A percentile compares a stretch with the other conserved stretches of the same genome.
Evolutionary conservation across 1,140 invertebrate genomes (phyloP).

Genomic region (Sitobion miscanthi): DNA sequence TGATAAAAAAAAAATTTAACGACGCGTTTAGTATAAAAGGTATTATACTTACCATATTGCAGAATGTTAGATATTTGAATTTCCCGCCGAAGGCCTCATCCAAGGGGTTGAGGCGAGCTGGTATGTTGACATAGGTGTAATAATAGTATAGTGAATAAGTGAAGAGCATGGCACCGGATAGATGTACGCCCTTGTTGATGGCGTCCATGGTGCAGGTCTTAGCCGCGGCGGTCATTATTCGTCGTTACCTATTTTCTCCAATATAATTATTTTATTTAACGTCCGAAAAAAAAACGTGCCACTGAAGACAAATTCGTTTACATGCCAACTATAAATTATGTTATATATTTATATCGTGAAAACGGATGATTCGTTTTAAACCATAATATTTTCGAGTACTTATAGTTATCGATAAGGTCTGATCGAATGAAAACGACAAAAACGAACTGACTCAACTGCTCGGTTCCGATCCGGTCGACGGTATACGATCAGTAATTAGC

Average conservation of each 20-base stretch:
- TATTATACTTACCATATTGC: conserved; percentile 76
- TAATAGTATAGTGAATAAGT: conserved; percentile 67
- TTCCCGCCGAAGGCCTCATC: conserved; percentile 71
- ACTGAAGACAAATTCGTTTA: not conserved
- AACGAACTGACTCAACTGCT: no score
- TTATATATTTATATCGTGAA: not conserved
- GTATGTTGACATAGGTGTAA: conserved; percentile 70
- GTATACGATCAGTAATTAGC: not conserved
- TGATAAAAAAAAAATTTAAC: not conserved
- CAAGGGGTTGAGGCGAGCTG: conserved; percentile 64
- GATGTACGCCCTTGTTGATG: conserved; percentile 65
- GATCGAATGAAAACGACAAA: no score
- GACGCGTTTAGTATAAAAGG: conserved; percentile 18
- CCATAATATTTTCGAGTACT: no score
- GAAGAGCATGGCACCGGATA: conserved; percentile 73
- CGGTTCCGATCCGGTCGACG: no score
- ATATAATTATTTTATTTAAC: not conserved
- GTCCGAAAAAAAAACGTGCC: not conserved
- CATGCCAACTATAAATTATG: not conserved
- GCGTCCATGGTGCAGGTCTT: not conserved
- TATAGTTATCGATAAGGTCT: not conserved
- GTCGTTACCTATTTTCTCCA: not conserved
- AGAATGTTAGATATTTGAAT: conserved; percentile 86
- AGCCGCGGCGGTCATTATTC: not conserved
- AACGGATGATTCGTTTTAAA: no score